Percentiles rank a stretch among this genome's conserved stretches.
phyloP scores from a whole-genome alignment of 2,888 invertebrate genomes.

The Tiliacea citrago region DNA sequence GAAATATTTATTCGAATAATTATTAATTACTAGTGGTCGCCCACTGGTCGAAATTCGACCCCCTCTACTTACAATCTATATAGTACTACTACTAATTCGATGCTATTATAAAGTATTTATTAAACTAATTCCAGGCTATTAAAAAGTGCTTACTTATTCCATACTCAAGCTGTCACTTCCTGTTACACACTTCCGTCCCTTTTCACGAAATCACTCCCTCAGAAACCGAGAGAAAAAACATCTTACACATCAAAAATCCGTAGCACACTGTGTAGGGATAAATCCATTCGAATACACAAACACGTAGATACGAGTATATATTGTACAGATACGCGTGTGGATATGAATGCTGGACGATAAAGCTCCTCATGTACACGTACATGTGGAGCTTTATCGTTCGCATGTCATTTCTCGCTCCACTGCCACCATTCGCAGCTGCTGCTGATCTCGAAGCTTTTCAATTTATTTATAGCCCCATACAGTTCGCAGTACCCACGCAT shows the following conservation, averaged over 20 bases:
- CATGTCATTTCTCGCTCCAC: constrained; percentile 63
- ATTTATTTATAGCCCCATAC: constrained; percentile 59
- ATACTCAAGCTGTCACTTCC: too few relatives aligned
- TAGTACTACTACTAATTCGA: too few relatives aligned
- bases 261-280: constrained; percentile 5
- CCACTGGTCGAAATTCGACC: too few relatives aligned
- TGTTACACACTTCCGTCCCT: too few relatives aligned
- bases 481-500: constrained; percentile 50
- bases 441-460: constrained; percentile 54
- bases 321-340: constrained; percentile 5
- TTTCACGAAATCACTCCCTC: too few relatives aligned
- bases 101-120: too few relatives aligned
- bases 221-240: too few relatives aligned
- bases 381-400: constrained; percentile 17
- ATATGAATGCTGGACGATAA: constrained; percentile 47
- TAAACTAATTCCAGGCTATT: too few relatives aligned
- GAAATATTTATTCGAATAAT: too few relatives aligned
- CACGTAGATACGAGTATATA: constrained; percentile 4
- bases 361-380: constrained; percentile 29
- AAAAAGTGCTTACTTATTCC: too few relatives aligned
- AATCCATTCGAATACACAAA: not conserved
- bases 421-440: constrained; percentile 55
- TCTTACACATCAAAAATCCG: not conserved
- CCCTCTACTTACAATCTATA: too few relatives aligned
- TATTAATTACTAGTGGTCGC: too few relatives aligned